A percentile compares a stretch with the other conserved stretches of the same genome.
phyloP scores from a whole-genome alignment of 2,888 invertebrate genomes.

The Pyrgus malvae region DNA sequence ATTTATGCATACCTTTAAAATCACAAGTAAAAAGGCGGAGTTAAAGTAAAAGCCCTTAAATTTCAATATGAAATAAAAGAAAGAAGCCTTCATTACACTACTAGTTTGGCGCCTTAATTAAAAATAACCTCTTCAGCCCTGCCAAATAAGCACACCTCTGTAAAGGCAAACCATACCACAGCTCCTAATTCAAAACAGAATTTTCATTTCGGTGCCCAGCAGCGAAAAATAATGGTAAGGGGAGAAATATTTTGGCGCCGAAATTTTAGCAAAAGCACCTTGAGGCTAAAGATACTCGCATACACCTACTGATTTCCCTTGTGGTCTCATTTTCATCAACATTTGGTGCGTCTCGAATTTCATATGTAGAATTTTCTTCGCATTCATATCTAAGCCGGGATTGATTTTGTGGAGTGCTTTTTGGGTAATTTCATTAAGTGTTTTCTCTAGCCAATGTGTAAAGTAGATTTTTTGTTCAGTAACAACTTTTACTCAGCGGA shows the following conservation, averaged over 20 bases:
- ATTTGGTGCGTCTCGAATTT: conserved; percentile 17
- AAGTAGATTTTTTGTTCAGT: too few relatives aligned
- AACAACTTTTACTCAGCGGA: too few relatives aligned
- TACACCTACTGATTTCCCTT: conserved; percentile 37
- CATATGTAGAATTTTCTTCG: conserved; percentile 11
- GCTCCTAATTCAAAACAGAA: not conserved
- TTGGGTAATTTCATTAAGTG: not conserved
- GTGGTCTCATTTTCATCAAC: conserved; percentile 37
- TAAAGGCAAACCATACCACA: not conserved
- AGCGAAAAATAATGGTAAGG: conserved; percentile 7
- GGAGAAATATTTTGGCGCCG: conserved; percentile 9
- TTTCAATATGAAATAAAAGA: too few relatives aligned
- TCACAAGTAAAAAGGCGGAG: too few relatives aligned
- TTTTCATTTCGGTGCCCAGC: not conserved
- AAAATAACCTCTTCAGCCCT: too few relatives aligned
- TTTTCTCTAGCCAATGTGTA: too few relatives aligned
- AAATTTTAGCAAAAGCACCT: conserved; percentile 25
- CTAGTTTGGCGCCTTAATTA: too few relatives aligned
- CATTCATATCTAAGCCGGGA: conserved; percentile 2
- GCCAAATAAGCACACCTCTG: too few relatives aligned
- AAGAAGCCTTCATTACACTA: too few relatives aligned
- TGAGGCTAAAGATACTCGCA: conserved; percentile 15
- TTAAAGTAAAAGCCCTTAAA: too few relatives aligned
- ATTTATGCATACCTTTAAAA: too few relatives aligned
- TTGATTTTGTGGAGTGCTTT: conserved; percentile 11